These are phyloP conservation scores for Syrphus vitripennis DNA, from an alignment of 2,888 invertebrate genomes.

Conservation along the genomic window DNA sequence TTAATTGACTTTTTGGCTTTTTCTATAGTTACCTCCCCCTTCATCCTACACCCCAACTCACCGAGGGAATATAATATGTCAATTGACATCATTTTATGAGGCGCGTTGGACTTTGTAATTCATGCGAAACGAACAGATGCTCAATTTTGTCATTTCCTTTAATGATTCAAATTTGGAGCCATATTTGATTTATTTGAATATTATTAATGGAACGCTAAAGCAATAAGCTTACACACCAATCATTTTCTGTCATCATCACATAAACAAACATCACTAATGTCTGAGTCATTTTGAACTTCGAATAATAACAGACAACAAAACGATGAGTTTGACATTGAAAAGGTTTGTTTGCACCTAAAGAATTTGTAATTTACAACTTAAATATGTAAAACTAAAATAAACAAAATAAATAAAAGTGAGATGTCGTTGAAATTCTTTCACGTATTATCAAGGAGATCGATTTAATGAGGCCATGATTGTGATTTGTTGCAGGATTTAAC, in stretches of 20 bases:
- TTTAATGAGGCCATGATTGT: conserved; percentile 29
- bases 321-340: background rate
- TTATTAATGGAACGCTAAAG: conserved; percentile 39
- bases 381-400: conserved; percentile 5
- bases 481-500: conserved; percentile 24
- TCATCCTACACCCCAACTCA: background rate
- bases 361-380: background rate
- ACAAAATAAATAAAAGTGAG: background rate
- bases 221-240: conserved; percentile 5
- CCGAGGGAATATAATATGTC: conserved; percentile 1
- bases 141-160: background rate
- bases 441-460: conserved; percentile 1
- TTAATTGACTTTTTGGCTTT: conserved; percentile 62
- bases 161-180: background rate
- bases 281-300: conserved; percentile 26
- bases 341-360: conserved; percentile 2
- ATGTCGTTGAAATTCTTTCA: conserved; percentile 36
- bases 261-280: background rate
- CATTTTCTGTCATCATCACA: background rate
- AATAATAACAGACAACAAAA: background rate
- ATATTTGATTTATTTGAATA: conserved; percentile 30
- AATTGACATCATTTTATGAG: conserved; percentile 57
- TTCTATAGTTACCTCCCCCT: conserved; percentile 10
- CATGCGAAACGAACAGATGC: conserved; percentile 33
- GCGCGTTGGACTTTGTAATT: conserved; percentile 32